Evolutionary conservation across 2,797 vertebrate species (phyloP).

Genomic region (Notoglanidium macrostoma): DNA sequence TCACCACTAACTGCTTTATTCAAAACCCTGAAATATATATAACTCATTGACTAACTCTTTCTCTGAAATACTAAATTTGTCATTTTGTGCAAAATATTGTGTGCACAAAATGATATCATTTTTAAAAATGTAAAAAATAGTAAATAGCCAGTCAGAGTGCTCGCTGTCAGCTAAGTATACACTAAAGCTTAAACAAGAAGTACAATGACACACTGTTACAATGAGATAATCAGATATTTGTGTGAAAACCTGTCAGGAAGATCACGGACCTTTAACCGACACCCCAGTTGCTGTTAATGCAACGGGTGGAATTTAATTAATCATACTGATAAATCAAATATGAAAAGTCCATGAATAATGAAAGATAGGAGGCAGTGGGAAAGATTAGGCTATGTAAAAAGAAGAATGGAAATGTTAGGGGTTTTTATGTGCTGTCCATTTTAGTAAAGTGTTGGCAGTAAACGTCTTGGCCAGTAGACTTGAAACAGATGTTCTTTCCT

Average conservation of each 20-base stretch:
- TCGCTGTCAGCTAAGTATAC: no score
- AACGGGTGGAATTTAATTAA: neutral
- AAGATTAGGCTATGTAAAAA: neutral
- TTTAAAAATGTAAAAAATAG: neutral
- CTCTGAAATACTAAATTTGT: neutral
- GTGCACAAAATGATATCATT: no score
- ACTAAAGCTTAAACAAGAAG: neutral
- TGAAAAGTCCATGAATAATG: neutral
- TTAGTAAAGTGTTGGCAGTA: slow-evolving; percentile 1
- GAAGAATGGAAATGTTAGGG: neutral
- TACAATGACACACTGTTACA: neutral
- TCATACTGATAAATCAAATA: neutral
- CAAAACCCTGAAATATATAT: neutral
- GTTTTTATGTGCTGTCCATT: neutral
- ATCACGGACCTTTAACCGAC: neutral
- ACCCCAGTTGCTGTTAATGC: neutral
- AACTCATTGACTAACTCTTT: neutral
- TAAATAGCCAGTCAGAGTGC: no score
- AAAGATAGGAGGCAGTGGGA: neutral
- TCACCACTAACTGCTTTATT: neutral
- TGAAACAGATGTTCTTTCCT: slow-evolving; percentile 15
- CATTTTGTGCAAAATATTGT: neutral
- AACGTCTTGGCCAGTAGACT: slow-evolving; percentile 24
- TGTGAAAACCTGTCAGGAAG: neutral
- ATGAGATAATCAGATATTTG: neutral